Base-by-base conservation (phyloP, 2,888 invertebrate species). In the Phorcus lineatus region DNA sequence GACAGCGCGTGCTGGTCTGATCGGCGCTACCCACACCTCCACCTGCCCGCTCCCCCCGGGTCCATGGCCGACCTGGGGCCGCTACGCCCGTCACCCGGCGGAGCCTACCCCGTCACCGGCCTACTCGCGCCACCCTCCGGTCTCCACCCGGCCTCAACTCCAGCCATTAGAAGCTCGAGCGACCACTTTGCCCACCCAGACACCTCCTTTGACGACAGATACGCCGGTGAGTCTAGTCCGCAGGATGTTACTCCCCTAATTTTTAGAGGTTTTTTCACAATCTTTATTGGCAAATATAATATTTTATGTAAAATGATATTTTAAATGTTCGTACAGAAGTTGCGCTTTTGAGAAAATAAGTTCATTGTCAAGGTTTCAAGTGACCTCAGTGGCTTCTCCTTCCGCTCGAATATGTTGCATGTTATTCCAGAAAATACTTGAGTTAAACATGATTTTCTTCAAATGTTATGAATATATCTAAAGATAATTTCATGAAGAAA, bases 51-150 rank as follows among this genome's bases (percentile, higher is more conserved):
- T 11, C 47, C 13, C 7, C 47, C 47, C 47, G 13, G 7, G 47
- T 47, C 47, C 13, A 31, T 70, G 70, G 17, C 70, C 13, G 70
- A 70, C 31, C 36, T 70, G 19, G 70, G 70, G 17, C 47, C 47
- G 1, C 19, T 70, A 16, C 70, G 70, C 17, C 40, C 70, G 0
- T n/a, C 40, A 16, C 70, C 70, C 17, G 70, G 40, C 40, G 70
- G 70, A n/a, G 31, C 70, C 31, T 70, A 70, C 36, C 19, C 70
- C 11, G 70, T 70, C 70, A 70, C 16, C 36, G 70, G 70, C 11
- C 70, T 70, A 17, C 31, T 70, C 36, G 40, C 36, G 11, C 70
- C 31, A 19, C 31, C 70, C 36, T 7, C 70, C 11, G 36, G 19
- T 6, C 19, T 36, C 19, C 70, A 70, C n/a, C 36, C 28, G 24